phyloP scores from a whole-genome alignment of 2,888 invertebrate species.

The Nephrotoma appendiculata region DNA sequence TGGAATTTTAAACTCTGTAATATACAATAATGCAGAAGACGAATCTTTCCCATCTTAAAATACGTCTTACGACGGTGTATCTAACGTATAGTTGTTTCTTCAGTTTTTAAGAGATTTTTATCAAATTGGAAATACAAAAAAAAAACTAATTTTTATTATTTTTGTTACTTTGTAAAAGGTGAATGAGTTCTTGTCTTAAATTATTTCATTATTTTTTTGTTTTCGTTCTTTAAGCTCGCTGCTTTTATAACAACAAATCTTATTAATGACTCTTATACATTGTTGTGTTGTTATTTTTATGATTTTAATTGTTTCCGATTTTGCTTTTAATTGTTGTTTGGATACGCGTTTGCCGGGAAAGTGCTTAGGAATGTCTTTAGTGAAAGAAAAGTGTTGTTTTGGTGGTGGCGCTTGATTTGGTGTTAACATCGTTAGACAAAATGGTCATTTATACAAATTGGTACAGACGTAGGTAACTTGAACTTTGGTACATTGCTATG shows the following conservation, averaged over 20 bases:
- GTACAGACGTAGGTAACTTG: background rate
- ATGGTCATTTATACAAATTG: background rate
- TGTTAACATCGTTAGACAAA: background rate
- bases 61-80: background rate
- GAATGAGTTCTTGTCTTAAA: background rate
- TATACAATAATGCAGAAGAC: background rate
- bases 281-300: background rate
- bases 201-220: background rate
- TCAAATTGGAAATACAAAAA: background rate
- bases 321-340: background rate
- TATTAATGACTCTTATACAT: background rate
- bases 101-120: background rate
- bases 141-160: background rate
- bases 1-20: background rate
- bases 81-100: background rate
- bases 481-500: background rate
- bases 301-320: background rate
- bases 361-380: background rate
- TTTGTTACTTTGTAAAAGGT: background rate
- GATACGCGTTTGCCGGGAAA: background rate
- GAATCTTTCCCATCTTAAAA: background rate
- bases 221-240: background rate
- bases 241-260: background rate
- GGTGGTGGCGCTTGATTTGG: background rate
- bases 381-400: background rate